Percentiles rank a stretch among this genome's conserved stretches.
phyloP scores from a whole-genome alignment of 2,888 invertebrate species.

The Hirtodrosophila cameraria region DNA sequence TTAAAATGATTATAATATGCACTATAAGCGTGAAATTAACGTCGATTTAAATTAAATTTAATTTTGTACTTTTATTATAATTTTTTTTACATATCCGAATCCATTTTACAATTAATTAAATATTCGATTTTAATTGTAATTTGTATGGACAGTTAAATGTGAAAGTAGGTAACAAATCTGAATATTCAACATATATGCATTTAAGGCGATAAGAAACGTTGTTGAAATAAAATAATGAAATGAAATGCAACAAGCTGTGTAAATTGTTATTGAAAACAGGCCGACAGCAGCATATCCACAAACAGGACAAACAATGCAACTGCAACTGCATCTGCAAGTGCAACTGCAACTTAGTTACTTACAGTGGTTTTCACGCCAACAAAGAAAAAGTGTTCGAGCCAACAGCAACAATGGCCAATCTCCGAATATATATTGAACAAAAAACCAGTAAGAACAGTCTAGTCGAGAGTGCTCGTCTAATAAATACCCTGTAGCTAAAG shows the following conservation, averaged over 20 bases:
- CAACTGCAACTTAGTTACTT: constrained; percentile 70
- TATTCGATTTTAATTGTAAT: constrained; percentile 51
- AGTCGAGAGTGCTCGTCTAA: too few species aligned
- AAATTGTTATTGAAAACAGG: constrained; percentile 61
- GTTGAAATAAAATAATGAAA: constrained; percentile 9
- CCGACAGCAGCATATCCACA: constrained; percentile 18
- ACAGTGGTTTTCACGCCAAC: constrained; percentile 67
- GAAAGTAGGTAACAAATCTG: constrained; percentile 49
- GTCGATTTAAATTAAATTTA: constrained; percentile 1
- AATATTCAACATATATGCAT: constrained; percentile 58
- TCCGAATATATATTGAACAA: constrained; percentile 62
- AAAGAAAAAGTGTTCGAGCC: constrained; percentile 44
- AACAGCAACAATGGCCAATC: constrained; percentile 65
- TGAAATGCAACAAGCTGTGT: constrained; percentile 49
- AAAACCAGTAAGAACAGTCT: not conserved
- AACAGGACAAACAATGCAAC: constrained; percentile 34
- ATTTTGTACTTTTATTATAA: constrained; percentile 10
- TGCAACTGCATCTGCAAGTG: constrained; percentile 33
- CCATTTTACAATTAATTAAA: constrained; percentile 34
- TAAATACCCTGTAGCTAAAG: too few species aligned
- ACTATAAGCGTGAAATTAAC: constrained; percentile 6
- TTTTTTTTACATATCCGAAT: constrained; percentile 6
- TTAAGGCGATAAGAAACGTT: constrained; percentile 52
- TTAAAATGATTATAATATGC: too few species aligned
- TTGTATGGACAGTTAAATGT: constrained; percentile 36